Evolutionary conservation across 1,140 invertebrate species (phyloP), one percentile per base, ranked within the genome.

Genomic region (Heliconius eleuchia): DNA sequence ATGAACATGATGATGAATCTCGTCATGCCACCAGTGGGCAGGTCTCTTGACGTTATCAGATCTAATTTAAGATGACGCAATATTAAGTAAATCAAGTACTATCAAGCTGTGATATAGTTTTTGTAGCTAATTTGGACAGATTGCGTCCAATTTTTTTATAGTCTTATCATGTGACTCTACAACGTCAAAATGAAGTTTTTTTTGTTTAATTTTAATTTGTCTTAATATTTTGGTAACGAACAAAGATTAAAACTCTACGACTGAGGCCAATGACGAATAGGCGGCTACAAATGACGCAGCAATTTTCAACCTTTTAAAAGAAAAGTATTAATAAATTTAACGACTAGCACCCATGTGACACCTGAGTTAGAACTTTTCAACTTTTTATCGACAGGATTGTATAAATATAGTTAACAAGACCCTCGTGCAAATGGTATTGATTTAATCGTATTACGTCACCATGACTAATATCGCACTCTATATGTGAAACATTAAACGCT

Each of bases 401-500:
- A 27, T 16, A 5, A 11, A 66, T 5, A 66, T 30, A 16, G 23
- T 66, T 30, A 1, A 16, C 55, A 30, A 66, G 23, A 66, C 60
- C 60, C 60, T 66, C 60, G 30, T 66, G 60, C 60, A 66, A 30
- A 7, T 4, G 60, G 27, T 66, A 66, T 66, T 66, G 60, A 66
- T 66, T 66, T 30, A 66, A 66, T 13, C 60, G 23, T 23, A 66
- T 66, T 66, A 66, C 60, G 60, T 66, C 60, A 66, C 13, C 60
- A 30, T 66, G 60, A 66, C 60, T 66, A 66, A 66, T 66, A 66
- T 66, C 60, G 60, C 27, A 66, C 60, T 66, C 23, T 66, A 66
- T 23, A 66, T 66, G 60, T 66, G 60, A 66, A 66, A 66, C 60
- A 66, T 66, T 66, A 66, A 66, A 66, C 60, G 60, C 60, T 66